Percentiles rank a stretch among this genome's conserved stretches.
These are phyloP conservation scores for Cyphomyrus plagiostoma DNA, from an alignment of 2,113 vertebrate species.

Conservation along the genomic window DNA sequence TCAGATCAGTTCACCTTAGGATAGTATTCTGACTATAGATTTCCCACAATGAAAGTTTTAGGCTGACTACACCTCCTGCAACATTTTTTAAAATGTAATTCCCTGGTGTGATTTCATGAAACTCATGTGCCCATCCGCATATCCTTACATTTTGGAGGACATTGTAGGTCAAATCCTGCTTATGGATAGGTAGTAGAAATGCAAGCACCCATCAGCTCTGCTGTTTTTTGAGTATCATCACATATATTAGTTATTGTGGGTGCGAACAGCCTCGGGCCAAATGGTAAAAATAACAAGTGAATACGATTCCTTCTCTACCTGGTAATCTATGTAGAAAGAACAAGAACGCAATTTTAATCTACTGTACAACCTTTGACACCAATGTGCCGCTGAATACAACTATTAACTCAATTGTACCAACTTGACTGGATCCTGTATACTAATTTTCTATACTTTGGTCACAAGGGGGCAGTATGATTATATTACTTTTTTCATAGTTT, in stretches of 20 bases:
- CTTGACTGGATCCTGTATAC: neutral
- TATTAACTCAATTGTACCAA: neutral
- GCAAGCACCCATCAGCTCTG: neutral
- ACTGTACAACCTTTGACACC: neutral
- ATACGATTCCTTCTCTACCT: neutral
- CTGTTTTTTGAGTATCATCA: neutral
- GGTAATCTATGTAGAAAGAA: neutral
- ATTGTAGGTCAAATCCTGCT: neutral
- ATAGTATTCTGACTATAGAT: neutral
- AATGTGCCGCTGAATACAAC: neutral
- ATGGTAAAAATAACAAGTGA: neutral
- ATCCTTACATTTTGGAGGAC: neutral
- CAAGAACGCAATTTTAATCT: neutral
- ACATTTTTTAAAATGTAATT: neutral
- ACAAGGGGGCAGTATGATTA: neutral
- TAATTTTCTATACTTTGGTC: neutral
- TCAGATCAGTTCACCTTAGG: neutral
- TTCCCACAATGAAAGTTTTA: neutral
- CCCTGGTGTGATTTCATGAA: neutral
- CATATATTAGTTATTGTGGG: neutral
- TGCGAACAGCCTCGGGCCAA: neutral
- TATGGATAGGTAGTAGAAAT: neutral
- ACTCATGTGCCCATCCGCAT: neutral
- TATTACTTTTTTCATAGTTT: neutral
- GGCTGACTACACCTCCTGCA: neutral